Conservation (phyloP, 2,797 vertebrate species). For the Etheostoma perlongum region DNA sequence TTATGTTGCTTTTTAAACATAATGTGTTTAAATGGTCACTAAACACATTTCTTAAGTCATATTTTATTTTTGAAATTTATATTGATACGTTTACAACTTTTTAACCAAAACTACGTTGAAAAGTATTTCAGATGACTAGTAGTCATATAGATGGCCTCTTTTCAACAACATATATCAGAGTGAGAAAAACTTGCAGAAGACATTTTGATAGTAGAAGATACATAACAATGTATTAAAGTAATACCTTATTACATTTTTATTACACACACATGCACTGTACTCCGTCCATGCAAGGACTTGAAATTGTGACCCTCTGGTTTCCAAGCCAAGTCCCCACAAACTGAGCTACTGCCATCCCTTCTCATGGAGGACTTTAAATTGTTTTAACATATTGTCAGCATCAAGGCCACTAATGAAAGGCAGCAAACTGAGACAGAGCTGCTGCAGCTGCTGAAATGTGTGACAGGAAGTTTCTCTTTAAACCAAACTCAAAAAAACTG, state of each 20-base stretch:
- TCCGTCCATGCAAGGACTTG: no score
- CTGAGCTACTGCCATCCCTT: no score
- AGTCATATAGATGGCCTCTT: not conserved
- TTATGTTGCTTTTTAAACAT: not conserved
- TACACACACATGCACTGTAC: no score
- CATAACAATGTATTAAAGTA: no score
- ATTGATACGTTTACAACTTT: not conserved
- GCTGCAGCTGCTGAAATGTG: constrained; percentile 10
- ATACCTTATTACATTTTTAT: no score
- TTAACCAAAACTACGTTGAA: not conserved
- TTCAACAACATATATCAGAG: not conserved
- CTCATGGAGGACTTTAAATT: no score
- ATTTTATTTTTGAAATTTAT: not conserved
- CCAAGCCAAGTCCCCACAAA: no score
- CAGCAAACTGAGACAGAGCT: constrained; percentile 1
- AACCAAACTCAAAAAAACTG: constrained; percentile 11
- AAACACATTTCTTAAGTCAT: not conserved
- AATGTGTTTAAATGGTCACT: not conserved
- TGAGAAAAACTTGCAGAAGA: not conserved
- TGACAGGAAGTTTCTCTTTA: not conserved
- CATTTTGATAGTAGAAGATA: no score
- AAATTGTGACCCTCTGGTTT: no score
- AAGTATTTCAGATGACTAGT: not conserved
- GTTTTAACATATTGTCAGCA: no score
- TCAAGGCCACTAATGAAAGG: not conserved